phyloP scores from a whole-genome alignment of 1,140 invertebrate genomes.

The Bombus fervidus region DNA sequence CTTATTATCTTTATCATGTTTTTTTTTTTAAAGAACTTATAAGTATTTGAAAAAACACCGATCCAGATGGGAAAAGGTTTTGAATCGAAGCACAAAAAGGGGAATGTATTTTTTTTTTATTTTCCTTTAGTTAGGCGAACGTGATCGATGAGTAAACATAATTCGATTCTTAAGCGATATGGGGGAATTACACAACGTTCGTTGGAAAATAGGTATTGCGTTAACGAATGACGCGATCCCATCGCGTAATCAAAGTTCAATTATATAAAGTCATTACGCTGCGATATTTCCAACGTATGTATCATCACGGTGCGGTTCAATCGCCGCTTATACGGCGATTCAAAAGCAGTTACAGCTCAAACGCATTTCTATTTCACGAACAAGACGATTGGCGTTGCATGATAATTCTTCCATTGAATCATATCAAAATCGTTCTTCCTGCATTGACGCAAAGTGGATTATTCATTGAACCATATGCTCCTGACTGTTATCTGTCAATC shows the following conservation, averaged over 20 bases:
- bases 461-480: neutral
- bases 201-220: constrained; percentile 25
- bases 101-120: too few species aligned
- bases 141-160: neutral
- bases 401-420: neutral
- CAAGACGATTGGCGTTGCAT: neutral
- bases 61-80: fast-evolving
- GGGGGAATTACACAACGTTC: neutral
- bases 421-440: neutral
- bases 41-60: neutral
- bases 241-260: constrained; percentile 29
- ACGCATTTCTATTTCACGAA: neutral
- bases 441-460: neutral
- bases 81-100: neutral
- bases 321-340: neutral
- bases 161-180: neutral
- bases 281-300: neutral
- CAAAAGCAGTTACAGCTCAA: neutral
- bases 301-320: neutral
- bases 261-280: constrained; percentile 25
- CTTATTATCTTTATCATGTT: too few species aligned
- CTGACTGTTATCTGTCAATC: neutral
- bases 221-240: neutral
- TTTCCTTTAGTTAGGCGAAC: too few species aligned
- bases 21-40: too few species aligned